Evolutionary conservation across 2,888 invertebrate genomes (phyloP), one percentile per base, ranked within the genome.

Genomic region (Cosmia trapezina): DNA sequence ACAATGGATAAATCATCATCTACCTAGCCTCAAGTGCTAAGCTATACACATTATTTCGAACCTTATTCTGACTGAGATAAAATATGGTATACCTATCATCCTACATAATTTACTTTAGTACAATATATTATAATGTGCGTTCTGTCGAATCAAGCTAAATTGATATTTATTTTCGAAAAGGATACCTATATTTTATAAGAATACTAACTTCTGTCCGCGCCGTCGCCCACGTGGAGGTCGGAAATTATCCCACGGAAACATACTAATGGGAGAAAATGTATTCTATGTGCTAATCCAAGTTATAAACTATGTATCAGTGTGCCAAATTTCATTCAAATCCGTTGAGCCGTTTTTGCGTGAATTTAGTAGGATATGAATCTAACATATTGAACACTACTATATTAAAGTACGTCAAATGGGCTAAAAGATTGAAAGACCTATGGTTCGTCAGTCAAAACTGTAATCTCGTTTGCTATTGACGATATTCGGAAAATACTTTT

Each of bases 401-500:
- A 41, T 6, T 19, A 43, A 22, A 19, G 8, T 56, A n/a, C 19
- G 9, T 7, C 41, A 8, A 19, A 45, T 28, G 43, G 4, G 9
- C 37, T 12, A 33, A 6, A 43, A 51, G 9, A 14, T 4, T 64
- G 12, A 47, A 54, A 28, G 14, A 17, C 11, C 8, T 49, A 47
- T 19, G 53, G 22, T 69, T 53, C 6, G 14, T n/a, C 4, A 57
- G 33, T 12, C n/a, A 53, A 72, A 67, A 28, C 4, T 28, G 37
- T 71, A 69, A 72, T 75, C 37, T 73, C 67, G 47, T 69, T 74
- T 70, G 14, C 41, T 45, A 60, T 73, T 62, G 53, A 66, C 37
- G 54, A 22, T 47, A 57, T 43, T 54, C 19, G 49, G 54, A 68
- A 81, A 88, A 87, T 89, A 83, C 77, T 88, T 89, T 89, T 83